Evolutionary conservation across 2,797 vertebrate genomes (phyloP), one percentile per base, ranked within the genome.

Genomic region (Lepilemur ruficaudatus): DNA sequence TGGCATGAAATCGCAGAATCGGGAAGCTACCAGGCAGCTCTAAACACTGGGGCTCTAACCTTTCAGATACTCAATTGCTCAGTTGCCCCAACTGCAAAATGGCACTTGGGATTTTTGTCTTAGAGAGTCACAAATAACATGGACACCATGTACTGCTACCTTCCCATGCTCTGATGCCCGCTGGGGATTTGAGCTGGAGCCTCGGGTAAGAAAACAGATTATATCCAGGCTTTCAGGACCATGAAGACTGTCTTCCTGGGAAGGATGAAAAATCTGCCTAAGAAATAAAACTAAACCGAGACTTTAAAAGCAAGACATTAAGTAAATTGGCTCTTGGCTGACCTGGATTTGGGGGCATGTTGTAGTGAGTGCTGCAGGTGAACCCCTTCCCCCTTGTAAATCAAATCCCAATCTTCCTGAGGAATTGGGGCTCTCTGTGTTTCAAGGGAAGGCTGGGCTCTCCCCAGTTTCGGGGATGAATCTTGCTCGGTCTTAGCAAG

Each of bases 351-450:
- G n/a, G 57, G 55, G 41, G 23, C 48, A 5, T 6, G 1, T 13
- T 7, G 1, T 5, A 22, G 23, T 46, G 38, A 55, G 23, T 0
- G 0, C 25, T 46, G 9, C 4, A 20, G 50, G 32, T 9, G 17
- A 46, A 30, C 18, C 32, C 50, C 55, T 84, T 48, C 17, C 15
- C 63, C 35, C 41, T 79, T 65, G 23, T n/a, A 67, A 79, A 32
- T 32, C 32, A 79, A 9, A 78, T 46, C n/a, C 89, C 46, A 57
- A 0, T 55, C 41, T 70, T 59, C 22, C 72, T 22, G 83, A 52
- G 88, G 48, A 50, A 32, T 0, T 18, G 46, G 32, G 55, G 35
- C 22, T 61, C 7, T 46, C 69, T 78, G 59, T 23, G 28, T 83
- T 67, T 87, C 38, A 32, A 52, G 20, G 38, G 48, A 43, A 93